A percentile compares a stretch with the other conserved stretches of the same genome.
Conservation (phyloP, 2,797 vertebrate genomes). For the Amblyopsis hoosieri region DNA sequence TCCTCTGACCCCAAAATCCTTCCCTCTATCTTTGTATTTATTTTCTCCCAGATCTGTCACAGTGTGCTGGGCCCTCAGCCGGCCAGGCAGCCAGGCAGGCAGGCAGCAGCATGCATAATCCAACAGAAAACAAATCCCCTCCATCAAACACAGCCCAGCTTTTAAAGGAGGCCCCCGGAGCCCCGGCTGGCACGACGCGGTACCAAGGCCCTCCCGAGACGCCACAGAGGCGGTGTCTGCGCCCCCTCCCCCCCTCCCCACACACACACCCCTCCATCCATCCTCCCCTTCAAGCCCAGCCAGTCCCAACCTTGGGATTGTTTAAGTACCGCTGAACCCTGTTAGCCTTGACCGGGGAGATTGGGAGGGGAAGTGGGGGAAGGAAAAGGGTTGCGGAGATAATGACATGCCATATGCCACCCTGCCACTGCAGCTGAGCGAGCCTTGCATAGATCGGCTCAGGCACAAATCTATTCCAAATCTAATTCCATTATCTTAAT, state of each 20-base stretch:
- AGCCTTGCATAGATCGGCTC: slow-evolving; percentile 56
- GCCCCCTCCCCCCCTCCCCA: background rate
- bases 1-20: slow-evolving; percentile 67
- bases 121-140: slow-evolving; percentile 72
- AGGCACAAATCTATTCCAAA: slow-evolving; percentile 72
- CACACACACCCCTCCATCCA: slow-evolving; percentile 31
- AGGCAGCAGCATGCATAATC: slow-evolving; percentile 69
- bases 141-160: slow-evolving; percentile 65
- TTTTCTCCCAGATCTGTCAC: slow-evolving; percentile 61
- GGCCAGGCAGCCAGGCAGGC: slow-evolving; percentile 19
- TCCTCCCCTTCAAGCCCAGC: slow-evolving; percentile 62
- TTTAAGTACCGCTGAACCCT: slow-evolving; percentile 76
- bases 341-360: slow-evolving; percentile 64
- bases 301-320: slow-evolving; percentile 77
- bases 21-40: slow-evolving; percentile 50
- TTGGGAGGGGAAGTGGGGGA: slow-evolving; percentile 58
- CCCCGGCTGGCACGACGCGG: slow-evolving; percentile 47
- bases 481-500: slow-evolving; percentile 79
- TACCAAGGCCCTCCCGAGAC: slow-evolving; percentile 63
- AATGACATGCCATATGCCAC: slow-evolving; percentile 75
- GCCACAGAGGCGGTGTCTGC: slow-evolving; percentile 56
- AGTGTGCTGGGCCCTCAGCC: slow-evolving; percentile 59
- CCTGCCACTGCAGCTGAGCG: slow-evolving; percentile 64
- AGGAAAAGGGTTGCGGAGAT: slow-evolving; percentile 55
- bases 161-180: slow-evolving; percentile 67